Conservation (phyloP, 2,113 vertebrate species). For the Onychostoma macrolepis region DNA sequence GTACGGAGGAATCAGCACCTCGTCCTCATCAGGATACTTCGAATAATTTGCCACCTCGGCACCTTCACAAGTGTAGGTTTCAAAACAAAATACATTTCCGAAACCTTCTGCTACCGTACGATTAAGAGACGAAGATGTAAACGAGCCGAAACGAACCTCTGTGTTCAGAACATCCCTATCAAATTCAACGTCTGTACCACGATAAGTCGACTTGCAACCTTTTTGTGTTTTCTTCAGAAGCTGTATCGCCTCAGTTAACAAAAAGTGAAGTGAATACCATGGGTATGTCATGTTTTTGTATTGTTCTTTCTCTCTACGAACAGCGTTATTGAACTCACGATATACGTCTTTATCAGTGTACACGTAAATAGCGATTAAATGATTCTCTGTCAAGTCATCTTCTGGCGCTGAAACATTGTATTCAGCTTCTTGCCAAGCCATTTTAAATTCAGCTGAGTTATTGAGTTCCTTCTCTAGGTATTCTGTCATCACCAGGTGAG, state of each 20-base stretch:
- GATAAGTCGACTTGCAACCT: neutral
- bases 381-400: neutral
- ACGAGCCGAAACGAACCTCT: neutral
- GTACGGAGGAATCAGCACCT: slow-evolving; percentile 12
- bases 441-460: neutral
- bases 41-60: neutral
- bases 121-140: slow-evolving; percentile 3
- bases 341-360: neutral
- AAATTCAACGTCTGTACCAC: neutral
- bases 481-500: neutral
- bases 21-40: neutral
- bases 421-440: neutral
- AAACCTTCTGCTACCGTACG: neutral
- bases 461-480: slow-evolving; percentile 5
- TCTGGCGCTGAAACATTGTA: neutral
- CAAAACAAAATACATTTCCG: neutral
- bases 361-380: neutral
- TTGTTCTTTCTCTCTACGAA: neutral
- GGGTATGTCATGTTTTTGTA: neutral
- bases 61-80: slow-evolving; percentile 5
- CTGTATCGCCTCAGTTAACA: neutral
- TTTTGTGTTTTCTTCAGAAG: neutral
- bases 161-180: neutral
- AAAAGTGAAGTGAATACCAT: slow-evolving; percentile 4
- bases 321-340: neutral